These are phyloP conservation scores for Alviniconcha marisindica DNA, from an alignment of 1,140 invertebrate genomes.

Conservation along the genomic window DNA sequence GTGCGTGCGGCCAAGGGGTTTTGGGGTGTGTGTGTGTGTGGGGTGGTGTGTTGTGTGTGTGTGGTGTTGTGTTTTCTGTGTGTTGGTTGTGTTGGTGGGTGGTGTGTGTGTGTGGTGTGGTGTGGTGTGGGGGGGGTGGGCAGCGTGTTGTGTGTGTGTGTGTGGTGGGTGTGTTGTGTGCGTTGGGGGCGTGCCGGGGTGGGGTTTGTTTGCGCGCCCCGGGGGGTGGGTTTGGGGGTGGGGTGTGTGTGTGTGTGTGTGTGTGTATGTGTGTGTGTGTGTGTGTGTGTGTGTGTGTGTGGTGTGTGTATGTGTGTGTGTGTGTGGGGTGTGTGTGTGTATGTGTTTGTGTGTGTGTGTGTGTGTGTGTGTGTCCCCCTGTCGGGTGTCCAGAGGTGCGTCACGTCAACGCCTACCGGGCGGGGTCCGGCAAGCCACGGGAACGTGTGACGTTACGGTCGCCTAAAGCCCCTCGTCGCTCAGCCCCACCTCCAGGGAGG, in stretches of 20 bases:
- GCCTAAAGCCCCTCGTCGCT: conserved; percentile 55
- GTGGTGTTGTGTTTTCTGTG: no score
- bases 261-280: not conserved
- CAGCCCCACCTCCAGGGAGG: conserved; percentile 47
- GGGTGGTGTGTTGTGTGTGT: no score
- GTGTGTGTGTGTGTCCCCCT: not conserved
- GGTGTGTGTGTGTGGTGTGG: conserved; percentile 5
- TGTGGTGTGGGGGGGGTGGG: not conserved
- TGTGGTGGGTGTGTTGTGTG: not conserved
- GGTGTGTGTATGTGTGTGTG: not conserved
- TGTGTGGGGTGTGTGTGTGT: not conserved
- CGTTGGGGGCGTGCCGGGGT: no score
- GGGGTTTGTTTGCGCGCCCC: not conserved
- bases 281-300: no score
- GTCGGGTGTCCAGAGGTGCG: conserved; percentile 40
- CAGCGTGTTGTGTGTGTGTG: conserved; percentile 17
- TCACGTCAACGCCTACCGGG: conserved; percentile 40
- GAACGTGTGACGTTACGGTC: conserved; percentile 53
- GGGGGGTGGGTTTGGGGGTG: not conserved
- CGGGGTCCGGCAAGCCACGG: conserved; percentile 30
- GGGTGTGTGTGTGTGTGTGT: not conserved
- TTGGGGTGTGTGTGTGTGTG: conserved; percentile 17
- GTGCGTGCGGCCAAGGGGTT: no score
- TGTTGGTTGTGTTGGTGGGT: no score
- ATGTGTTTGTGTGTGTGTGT: no score